A percentile compares a stretch with the other conserved stretches of the same genome.
phyloP scores from a whole-genome alignment of 2,888 invertebrate genomes.

The Deilephila porcellus region DNA sequence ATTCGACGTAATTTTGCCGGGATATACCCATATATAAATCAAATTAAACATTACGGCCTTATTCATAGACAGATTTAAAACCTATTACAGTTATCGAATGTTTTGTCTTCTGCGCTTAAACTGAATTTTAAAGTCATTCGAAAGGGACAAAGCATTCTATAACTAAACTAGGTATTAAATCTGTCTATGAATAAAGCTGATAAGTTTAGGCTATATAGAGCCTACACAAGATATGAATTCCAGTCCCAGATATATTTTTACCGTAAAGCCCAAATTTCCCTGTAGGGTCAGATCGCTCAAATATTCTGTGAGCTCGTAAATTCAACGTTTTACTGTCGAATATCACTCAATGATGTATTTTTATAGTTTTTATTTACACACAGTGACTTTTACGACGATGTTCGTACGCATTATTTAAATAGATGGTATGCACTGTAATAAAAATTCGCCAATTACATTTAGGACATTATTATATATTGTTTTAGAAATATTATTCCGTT shows the following conservation, averaged over 20 bases:
- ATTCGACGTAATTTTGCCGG: too few species aligned
- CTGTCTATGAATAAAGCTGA: too few species aligned
- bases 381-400: neutral
- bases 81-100: too few species aligned
- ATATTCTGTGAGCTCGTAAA: conserved; percentile 30
- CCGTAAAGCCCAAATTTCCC: neutral
- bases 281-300: neutral
- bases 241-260: neutral
- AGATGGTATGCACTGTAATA: neutral
- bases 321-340: neutral
- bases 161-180: too few species aligned
- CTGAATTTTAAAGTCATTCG: too few species aligned
- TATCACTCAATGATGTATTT: conserved; percentile 11
- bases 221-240: too few species aligned
- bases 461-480: neutral
- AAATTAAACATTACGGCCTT: too few species aligned
- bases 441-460: neutral
- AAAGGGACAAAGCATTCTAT: too few species aligned
- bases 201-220: too few species aligned
- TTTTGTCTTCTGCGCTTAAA: too few species aligned
- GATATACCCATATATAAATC: too few species aligned
- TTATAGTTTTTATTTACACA: conserved; percentile 10
- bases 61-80: too few species aligned
- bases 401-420: conserved; percentile 7
- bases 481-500: neutral